A percentile compares a stretch with the other conserved stretches of the same genome.
These are phyloP conservation scores for Solea senegalensis DNA, from an alignment of 2,113 vertebrate genomes.

Conservation along the genomic window DNA sequence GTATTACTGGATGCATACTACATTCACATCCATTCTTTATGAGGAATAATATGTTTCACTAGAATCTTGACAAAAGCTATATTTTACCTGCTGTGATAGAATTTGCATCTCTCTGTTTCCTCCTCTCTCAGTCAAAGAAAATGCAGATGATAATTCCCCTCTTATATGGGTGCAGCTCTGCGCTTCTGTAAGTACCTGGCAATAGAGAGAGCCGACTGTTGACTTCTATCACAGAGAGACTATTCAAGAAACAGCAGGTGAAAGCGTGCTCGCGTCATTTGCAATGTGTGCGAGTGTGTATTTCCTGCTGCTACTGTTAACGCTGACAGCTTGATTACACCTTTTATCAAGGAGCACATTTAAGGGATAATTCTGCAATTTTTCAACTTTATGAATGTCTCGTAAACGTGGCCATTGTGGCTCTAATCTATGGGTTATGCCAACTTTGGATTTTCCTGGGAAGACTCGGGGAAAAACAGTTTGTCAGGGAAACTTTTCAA, in stretches of 20 bases:
- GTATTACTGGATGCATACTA: slow-evolving; percentile 42
- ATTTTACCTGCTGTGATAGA: slow-evolving; percentile 38
- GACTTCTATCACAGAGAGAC: slow-evolving; percentile 29
- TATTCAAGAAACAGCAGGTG: slow-evolving; percentile 42
- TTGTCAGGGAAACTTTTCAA: background rate
- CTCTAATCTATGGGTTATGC: background rate
- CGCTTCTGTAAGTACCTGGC: slow-evolving; percentile 31
- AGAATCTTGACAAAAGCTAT: slow-evolving; percentile 37
- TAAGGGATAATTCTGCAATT: background rate
- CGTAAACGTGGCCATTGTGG: background rate
- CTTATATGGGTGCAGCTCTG: slow-evolving; percentile 36
- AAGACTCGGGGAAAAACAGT: background rate
- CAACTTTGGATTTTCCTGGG: background rate
- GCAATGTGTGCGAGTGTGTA: slow-evolving; percentile 35
- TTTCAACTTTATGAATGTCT: background rate
- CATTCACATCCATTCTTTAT: slow-evolving; percentile 49
- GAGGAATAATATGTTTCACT: slow-evolving; percentile 54
- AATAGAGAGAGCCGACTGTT: slow-evolving; percentile 19
- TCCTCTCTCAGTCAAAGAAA: background rate
- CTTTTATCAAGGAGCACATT: slow-evolving; percentile 15
- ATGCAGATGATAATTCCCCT: slow-evolving; percentile 15
- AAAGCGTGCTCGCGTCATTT: slow-evolving; percentile 41
- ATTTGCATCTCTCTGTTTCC: slow-evolving; percentile 34
- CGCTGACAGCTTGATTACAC: slow-evolving; percentile 51
- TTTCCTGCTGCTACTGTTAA: slow-evolving; percentile 45